Percentiles rank a stretch among this genome's conserved stretches.
These are phyloP conservation scores for Oryctolagus cuniculus DNA, from an alignment of 2,113 vertebrate genomes.

Conservation along the genomic window mOryCun1.1 NC_091442.1:33140001-33140500, in stretches of 20 bases:
- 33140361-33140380: not conserved
- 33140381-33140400: not conserved
- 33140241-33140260: not conserved
- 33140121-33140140: not conserved
- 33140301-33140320: accelerated
- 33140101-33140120: not conserved
- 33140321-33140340: not conserved
- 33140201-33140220: accelerated
- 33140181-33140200: not conserved
- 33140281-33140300: not conserved
- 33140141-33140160: not conserved
- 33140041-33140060: not conserved
- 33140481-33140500: not conserved
- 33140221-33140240: not conserved
- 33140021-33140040: not conserved
- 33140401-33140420: not conserved
- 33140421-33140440: not conserved
- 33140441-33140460: not conserved
- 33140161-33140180: not conserved
- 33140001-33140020: not conserved
- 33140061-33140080: not conserved
- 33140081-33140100: not conserved
- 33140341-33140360: accelerated
- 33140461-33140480: not conserved
- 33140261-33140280: not conserved